Conservation (phyloP, 1,140 invertebrate genomes). For the Conopomorpha cramerella region DNA sequence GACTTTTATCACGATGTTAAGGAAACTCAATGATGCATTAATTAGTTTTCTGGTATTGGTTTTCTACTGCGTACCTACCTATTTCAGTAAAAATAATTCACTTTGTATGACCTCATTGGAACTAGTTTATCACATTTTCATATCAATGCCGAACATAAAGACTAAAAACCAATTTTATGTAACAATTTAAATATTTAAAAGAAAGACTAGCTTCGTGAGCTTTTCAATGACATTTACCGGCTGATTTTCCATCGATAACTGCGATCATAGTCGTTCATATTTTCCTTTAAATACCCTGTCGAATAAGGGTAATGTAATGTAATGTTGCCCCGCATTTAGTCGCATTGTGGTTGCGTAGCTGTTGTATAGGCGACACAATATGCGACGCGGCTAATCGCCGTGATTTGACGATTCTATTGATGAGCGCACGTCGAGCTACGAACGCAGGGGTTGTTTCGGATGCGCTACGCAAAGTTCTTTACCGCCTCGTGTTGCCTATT, state of each 20-base stretch:
- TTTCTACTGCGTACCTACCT: not conserved
- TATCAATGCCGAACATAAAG: too few species aligned
- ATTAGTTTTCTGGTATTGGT: not conserved
- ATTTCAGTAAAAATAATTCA: not conserved
- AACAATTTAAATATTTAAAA: too few species aligned
- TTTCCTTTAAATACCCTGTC: constrained; percentile 37
- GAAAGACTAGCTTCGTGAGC: too few species aligned
- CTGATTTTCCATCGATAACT: constrained; percentile 35
- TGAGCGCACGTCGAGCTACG: constrained; percentile 6
- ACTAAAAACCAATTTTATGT: too few species aligned
- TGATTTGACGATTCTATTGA: constrained; percentile 46
- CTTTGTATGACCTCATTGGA: too few species aligned
- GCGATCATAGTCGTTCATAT: constrained; percentile 12
- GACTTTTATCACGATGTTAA: too few species aligned
- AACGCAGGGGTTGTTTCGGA: constrained; percentile 7
- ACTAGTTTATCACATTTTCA: not conserved
- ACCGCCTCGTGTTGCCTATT: too few species aligned
- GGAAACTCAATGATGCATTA: not conserved
- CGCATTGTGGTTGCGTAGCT: constrained; percentile 45
- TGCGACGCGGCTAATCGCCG: constrained; percentile 57
- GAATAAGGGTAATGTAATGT: constrained; percentile 36
- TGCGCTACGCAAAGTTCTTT: too few species aligned
- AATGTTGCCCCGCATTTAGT: constrained; percentile 8
- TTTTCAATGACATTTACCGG: constrained; percentile 12
- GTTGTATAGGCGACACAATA: constrained; percentile 35